phyloP scores from a whole-genome alignment of 2,797 vertebrate genomes.

The Periophthalmus magnuspinnatus region DNA sequence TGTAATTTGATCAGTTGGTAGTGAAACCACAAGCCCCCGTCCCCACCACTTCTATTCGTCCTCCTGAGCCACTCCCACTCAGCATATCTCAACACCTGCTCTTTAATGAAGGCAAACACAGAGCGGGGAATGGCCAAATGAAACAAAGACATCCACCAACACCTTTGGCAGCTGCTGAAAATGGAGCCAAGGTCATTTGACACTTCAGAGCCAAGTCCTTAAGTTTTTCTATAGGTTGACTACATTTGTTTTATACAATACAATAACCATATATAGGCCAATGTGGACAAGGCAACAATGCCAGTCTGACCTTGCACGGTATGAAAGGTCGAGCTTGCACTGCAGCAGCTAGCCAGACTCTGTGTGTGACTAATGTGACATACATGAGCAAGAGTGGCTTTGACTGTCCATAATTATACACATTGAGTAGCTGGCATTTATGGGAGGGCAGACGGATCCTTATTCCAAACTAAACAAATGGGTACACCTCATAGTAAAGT shows the following conservation, averaged over 20 bases:
- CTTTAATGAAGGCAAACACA: slow-evolving; percentile 71
- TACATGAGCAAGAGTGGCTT: background rate
- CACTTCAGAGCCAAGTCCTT: slow-evolving; percentile 41
- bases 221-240: slow-evolving; percentile 48
- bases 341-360: slow-evolving; percentile 9
- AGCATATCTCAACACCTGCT: slow-evolving; percentile 75
- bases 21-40: slow-evolving; percentile 59
- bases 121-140: slow-evolving; percentile 49
- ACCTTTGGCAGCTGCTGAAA: slow-evolving; percentile 62
- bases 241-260: slow-evolving; percentile 34
- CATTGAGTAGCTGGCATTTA: background rate
- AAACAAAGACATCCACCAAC: slow-evolving; percentile 60
- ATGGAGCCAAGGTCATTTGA: slow-evolving; percentile 54
- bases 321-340: slow-evolving; percentile 28
- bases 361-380: slow-evolving; percentile 8
- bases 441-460: no score
- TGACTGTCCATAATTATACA: background rate
- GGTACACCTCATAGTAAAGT: background rate
- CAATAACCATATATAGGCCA: slow-evolving; percentile 28
- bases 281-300: slow-evolving; percentile 1
- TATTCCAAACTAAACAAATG: background rate
- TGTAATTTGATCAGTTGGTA: slow-evolving; percentile 75
- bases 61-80: slow-evolving; percentile 64
- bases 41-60: slow-evolving; percentile 49
- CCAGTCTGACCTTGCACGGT: slow-evolving; percentile 38